Conservation (phyloP, 2,113 vertebrate species). For the Struthidea cinerea region DNA sequence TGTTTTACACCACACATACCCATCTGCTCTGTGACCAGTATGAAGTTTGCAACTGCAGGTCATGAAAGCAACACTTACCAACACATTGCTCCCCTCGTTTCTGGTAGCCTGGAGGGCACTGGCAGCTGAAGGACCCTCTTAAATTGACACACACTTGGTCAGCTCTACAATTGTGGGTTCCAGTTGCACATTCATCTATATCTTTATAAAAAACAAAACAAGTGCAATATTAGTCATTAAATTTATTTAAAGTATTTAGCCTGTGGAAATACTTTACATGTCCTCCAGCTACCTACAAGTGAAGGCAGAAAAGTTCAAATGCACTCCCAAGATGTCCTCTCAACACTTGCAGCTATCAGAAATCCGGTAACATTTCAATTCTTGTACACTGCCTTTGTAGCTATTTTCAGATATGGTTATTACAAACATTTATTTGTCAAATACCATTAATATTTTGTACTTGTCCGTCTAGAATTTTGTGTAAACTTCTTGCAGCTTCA, state of each 20-base stretch:
- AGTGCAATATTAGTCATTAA: not conserved
- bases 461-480: not conserved
- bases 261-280: not conserved
- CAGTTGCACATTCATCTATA: constrained; percentile 88
- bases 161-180: constrained; percentile 81
- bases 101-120: constrained; percentile 87
- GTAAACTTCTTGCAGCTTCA: not conserved
- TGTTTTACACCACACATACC: not conserved
- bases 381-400: not conserved
- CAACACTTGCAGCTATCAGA: not conserved
- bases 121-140: constrained; percentile 88
- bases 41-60: not conserved
- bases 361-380: not conserved
- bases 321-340: not conserved
- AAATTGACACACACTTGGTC: constrained; percentile 90
- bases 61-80: constrained; percentile 73
- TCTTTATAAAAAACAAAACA: constrained; percentile 71
- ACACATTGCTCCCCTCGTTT: constrained; percentile 87
- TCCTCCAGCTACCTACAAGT: not conserved
- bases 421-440: not conserved
- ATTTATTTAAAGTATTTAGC: not conserved
- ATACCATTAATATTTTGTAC: not conserved
- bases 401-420: not conserved
- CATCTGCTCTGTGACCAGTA: not conserved
- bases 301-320: not conserved